Base-by-base conservation (phyloP, 2,888 invertebrate genomes). In the Congeria kusceri region DNA sequence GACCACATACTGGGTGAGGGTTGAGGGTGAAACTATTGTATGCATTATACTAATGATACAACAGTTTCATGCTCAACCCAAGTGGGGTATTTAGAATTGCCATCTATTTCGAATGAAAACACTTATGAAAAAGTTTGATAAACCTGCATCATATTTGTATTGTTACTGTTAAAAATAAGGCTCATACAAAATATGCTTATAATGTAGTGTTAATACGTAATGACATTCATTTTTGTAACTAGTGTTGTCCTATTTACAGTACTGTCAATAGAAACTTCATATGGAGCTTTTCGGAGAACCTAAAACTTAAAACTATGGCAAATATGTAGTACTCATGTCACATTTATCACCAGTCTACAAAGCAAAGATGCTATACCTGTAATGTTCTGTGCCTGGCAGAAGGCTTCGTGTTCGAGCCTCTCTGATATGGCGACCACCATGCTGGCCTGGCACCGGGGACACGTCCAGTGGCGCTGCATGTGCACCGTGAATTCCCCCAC, bases 371-470 rank as follows among this genome's bases (percentile, higher is more conserved):
- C n/a, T 39, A 57, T 77, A 89, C 89, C 88, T 70, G 87, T 69
- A n/a, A 83, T 79, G 32, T 86, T 87, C 25, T 83, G 61, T 23
- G 81, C 75, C 58, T 88, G 86, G 67, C 89, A 96, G 39, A 94
- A 94, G 1, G 94, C 94, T 87, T 95, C 95, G 92, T 98, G 98
- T 87, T 96, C 95, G 57, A 98, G 92, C 88, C 96, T 95, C 88
- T 96, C 96, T 66, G 97, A 94, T 3, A 96, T 95, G 18, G 95
- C 95, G 4, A 96, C 93, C 86, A 95, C 94, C 80, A 96, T 93
- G n/a, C 94, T 93, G 23, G 95, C 88, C 13, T 95, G 94, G 92
- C 98, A 98, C 68, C 95, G 94, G 0, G 95, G 94, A 92, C 98
- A 98, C 0, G 94, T 94, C 96, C 97, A 97, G 1, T 95, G 95